Base-by-base conservation (phyloP, 2,888 invertebrate genomes). In the Galerucella calmariensis region DNA sequence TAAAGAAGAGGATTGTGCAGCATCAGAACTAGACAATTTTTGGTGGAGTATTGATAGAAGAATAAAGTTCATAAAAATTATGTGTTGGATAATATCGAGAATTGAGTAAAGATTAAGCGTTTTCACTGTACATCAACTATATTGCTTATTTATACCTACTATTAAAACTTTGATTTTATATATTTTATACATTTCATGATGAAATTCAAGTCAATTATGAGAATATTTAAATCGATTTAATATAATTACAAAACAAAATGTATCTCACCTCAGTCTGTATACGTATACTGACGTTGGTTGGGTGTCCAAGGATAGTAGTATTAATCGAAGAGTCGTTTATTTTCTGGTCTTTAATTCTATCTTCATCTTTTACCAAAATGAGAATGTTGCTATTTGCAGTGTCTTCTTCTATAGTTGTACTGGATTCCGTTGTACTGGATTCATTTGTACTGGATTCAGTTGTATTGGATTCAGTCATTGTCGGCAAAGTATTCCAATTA, bases 261-360 rank as follows among this genome's bases (percentile, higher is more conserved):
- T 58, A 48, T 48, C 70, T 73, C 69, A 79, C 78, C 67, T 78
- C 56, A 27, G 63, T 67, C 58, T 69, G 48, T 53, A 78, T 67
- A 73, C 72, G 65, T 10, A 78, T 63, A 46, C 71, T 75, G 20
- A 77, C 14, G 66, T 79, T 79, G 14, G 59, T 71, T 2, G 46
- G 16, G 41, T 75, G 53, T 11, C 71, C 75, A 8, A 75, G 65
- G 24, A 73, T 69, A 24, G 53, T 65, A 16, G 51, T 67, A n/a
- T 16, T 41, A n/a, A 79, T 73, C 58, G 53, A 67, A 14, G 68
- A 41, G 11, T 58, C n/a, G 12, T 56, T n/a, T 24, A 24, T 12
- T 41, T 24, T 59, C 24, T 14, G 12, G 44, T 12, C 41, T 44
- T 44, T 44, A 2, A 11, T 2, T 61, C 44, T 5, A 16, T 56